These are phyloP conservation scores for Zaprionus lachaisei DNA, from an alignment of 1,140 invertebrate species.

Conservation along the genomic window DNA sequence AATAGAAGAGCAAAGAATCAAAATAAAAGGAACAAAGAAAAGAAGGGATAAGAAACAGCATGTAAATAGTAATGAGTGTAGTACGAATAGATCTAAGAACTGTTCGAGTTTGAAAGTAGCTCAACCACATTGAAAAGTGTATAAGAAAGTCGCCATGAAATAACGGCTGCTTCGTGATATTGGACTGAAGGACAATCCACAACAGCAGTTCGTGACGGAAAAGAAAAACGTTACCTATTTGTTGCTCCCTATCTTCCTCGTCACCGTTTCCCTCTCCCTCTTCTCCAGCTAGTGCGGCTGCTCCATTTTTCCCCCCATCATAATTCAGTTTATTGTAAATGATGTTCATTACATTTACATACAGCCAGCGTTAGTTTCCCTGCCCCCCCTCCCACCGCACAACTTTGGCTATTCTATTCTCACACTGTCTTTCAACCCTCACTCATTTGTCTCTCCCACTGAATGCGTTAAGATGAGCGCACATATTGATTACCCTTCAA, in stretches of 20 bases:
- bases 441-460: not conserved
- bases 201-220: not conserved
- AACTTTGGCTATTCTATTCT: not conserved
- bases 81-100: no score
- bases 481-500: slow-evolving; percentile 41
- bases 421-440: not conserved
- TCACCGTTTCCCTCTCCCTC: not conserved
- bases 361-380: slow-evolving; percentile 24
- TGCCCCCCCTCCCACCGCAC: not conserved
- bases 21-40: not conserved
- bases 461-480: slow-evolving; percentile 6
- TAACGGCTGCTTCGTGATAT: no score
- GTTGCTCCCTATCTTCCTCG: not conserved
- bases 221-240: slow-evolving; percentile 4
- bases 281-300: not conserved
- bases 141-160: not conserved
- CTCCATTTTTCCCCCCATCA: not conserved
- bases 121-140: not conserved
- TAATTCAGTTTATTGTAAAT: slow-evolving; percentile 35
- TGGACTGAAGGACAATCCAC: no score
- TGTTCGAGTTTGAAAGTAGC: not conserved
- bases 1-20: no score
- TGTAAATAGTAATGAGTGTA: no score
- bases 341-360: slow-evolving; percentile 40
- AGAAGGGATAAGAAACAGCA: not conserved